These are phyloP conservation scores for Clupea harengus DNA, from an alignment of 2,113 vertebrate species.

Conservation along the genomic window DNA sequence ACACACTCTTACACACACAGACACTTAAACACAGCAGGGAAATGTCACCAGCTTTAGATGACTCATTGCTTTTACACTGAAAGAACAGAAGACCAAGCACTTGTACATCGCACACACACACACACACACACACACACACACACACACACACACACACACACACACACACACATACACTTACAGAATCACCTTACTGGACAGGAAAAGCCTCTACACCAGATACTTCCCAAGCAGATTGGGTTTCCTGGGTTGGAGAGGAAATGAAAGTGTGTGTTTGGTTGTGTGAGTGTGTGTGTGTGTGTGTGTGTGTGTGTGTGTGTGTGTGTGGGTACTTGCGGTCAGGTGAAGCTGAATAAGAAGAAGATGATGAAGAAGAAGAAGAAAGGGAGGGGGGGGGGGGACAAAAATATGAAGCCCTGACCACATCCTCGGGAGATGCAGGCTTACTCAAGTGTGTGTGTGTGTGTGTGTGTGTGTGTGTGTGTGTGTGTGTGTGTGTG, in stretches of 20 bases:
- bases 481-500: not conserved
- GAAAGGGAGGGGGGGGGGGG: no score
- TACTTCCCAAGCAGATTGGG: not conserved
- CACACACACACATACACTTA: not conserved
- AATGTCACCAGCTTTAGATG: not conserved
- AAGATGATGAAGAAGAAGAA: no score
- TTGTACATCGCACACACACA: slow-evolving; percentile 27
- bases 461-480: not conserved
- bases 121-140: slow-evolving; percentile 30
- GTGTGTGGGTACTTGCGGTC: not conserved
- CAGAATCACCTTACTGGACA: not conserved
- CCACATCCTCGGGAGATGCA: not conserved
- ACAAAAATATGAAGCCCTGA: no score
- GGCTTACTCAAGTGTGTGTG: not conserved
- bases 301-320: slow-evolving; percentile 9
- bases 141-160: slow-evolving; percentile 33
- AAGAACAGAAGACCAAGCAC: not conserved
- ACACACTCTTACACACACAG: not conserved
- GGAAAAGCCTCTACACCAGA: not conserved
- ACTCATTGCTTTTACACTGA: slow-evolving; percentile 4
- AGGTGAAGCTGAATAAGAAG: not conserved
- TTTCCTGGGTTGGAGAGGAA: not conserved
- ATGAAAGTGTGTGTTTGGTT: not conserved
- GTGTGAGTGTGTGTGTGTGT: not conserved
- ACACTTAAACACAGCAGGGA: not conserved